phyloP scores from a whole-genome alignment of 2,113 vertebrate genomes.

The Neoarius graeffei region DNA sequence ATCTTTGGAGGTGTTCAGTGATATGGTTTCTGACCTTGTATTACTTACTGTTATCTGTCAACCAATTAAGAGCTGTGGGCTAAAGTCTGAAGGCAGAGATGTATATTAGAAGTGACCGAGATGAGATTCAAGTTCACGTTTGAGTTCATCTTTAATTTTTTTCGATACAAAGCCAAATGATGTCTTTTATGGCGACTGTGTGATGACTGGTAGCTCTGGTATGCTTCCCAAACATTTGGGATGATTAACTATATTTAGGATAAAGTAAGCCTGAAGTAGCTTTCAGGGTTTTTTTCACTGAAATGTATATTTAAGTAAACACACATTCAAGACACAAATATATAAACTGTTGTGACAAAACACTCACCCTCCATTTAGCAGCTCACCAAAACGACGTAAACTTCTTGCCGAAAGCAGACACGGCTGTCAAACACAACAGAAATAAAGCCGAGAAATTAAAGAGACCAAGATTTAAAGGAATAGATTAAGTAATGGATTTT shows the following conservation, averaged over 20 bases:
- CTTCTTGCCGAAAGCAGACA: conserved; percentile 97
- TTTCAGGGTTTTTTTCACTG: no score
- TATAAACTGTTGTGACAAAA: not conserved
- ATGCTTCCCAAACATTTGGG: not conserved
- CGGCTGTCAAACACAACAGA: conserved; percentile 69
- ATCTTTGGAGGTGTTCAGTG: not conserved
- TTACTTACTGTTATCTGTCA: not conserved
- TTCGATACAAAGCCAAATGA: not conserved
- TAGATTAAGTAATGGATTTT: not conserved
- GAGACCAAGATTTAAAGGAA: not conserved
- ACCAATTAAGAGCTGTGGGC: not conserved
- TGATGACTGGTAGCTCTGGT: not conserved
- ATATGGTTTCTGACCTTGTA: no score
- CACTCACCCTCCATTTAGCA: conserved; percentile 77
- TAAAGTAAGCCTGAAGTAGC: not conserved
- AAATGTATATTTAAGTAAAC: not conserved
- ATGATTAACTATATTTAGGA: not conserved
- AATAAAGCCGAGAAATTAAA: not conserved
- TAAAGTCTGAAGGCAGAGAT: not conserved
- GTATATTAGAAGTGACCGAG: not conserved
- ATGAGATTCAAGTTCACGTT: not conserved
- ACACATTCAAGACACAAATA: not conserved
- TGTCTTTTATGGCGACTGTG: not conserved
- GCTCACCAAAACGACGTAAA: conserved; percentile 98
- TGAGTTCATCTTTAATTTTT: no score